These are phyloP conservation scores for Acanthiza pusilla DNA, from an alignment of 2,797 vertebrate genomes.

Conservation along the genomic window DNA sequence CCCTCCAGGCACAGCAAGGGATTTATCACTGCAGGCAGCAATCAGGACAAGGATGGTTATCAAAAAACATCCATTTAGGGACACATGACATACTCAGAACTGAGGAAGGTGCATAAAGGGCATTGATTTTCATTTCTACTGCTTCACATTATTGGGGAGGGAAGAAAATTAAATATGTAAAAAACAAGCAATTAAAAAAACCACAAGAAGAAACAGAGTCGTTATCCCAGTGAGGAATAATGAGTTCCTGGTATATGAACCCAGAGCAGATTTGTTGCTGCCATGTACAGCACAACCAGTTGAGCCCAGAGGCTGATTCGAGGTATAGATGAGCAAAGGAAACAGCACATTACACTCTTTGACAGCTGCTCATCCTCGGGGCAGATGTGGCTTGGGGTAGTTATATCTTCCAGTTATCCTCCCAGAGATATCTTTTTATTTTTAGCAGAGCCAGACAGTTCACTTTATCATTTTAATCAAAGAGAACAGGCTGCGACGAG, in stretches of 20 bases:
- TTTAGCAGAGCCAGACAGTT: not conserved
- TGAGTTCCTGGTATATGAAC: not conserved
- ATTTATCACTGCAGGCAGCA: not conserved
- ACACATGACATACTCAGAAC: not conserved
- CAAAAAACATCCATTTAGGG: not conserved
- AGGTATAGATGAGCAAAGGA: not conserved
- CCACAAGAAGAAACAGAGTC: not conserved
- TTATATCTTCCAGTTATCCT: not conserved
- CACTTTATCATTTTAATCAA: slow-evolving; percentile 13
- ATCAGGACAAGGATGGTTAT: not conserved
- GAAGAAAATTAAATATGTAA: not conserved
- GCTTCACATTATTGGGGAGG: too few species aligned
- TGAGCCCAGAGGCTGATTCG: not conserved
- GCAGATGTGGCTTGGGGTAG: not conserved
- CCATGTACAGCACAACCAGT: not conserved
- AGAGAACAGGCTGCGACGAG: not conserved
- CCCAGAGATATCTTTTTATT: not conserved
- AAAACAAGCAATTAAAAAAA: not conserved
- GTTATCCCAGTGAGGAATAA: not conserved
- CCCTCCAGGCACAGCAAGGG: not conserved
- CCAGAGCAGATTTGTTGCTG: not conserved
- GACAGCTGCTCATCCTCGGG: not conserved
- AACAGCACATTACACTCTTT: not conserved
- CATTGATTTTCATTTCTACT: not conserved
- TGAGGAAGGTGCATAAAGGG: not conserved